Evolutionary conservation across 2,797 vertebrate genomes (phyloP).

Genomic region (Chelmon rostratus): DNA sequence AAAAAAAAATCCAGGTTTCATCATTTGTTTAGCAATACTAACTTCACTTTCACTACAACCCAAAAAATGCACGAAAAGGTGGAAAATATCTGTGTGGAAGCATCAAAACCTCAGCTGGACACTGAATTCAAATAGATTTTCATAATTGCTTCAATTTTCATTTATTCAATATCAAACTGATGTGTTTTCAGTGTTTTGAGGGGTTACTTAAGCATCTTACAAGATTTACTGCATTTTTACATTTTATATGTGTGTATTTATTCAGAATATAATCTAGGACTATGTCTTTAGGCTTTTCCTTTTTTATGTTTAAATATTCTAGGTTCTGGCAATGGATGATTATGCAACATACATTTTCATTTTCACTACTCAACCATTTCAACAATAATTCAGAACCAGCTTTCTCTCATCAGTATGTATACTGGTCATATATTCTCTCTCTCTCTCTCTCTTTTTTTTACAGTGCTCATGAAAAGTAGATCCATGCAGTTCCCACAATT

Average conservation of each 20-base stretch:
- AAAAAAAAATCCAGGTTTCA: not conserved
- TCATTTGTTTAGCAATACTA: not conserved
- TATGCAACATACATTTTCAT: not conserved
- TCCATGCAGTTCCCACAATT: conserved; percentile 88
- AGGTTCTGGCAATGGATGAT: not conserved
- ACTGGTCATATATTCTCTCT: conserved; percentile 63
- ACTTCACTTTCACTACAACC: not conserved
- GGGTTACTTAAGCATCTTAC: not conserved
- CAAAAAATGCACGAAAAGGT: not conserved
- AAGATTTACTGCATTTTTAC: not conserved
- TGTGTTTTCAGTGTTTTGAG: not conserved
- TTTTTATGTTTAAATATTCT: not conserved
- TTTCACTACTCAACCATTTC: conserved; percentile 13
- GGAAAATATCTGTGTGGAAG: no score
- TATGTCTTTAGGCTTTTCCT: not conserved
- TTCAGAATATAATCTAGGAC: not conserved
- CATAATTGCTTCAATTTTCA: not conserved
- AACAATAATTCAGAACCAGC: conserved; percentile 48
- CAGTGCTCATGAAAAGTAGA: conserved; percentile 84
- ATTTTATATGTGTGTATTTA: not conserved
- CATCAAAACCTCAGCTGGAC: not conserved
- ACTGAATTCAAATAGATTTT: not conserved
- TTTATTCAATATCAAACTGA: not conserved
- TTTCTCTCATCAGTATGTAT: conserved; percentile 45
- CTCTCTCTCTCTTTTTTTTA: conserved; percentile 64